A percentile compares a stretch with the other conserved stretches of the same genome.
Evolutionary conservation across 2,888 invertebrate genomes (phyloP).

Genomic region (Caradrina clavipalpis): DNA sequence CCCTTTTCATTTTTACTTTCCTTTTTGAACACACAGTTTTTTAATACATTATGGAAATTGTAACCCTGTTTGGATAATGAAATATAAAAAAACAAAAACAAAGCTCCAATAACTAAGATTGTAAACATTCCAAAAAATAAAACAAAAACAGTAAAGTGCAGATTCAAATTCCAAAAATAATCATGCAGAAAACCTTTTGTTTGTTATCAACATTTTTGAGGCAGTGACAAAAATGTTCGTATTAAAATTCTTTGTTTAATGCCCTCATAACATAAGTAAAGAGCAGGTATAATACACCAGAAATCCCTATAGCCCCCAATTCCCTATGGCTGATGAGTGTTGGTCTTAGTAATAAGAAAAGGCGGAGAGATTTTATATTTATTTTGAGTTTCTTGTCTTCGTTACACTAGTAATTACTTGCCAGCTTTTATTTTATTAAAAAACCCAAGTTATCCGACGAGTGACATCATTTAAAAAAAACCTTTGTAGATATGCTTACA

Average conservation of each 20-base stretch:
- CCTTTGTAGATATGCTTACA: too few relatives aligned
- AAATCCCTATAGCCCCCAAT: conserved; percentile 77
- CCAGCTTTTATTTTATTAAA: too few relatives aligned
- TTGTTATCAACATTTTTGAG: conserved; percentile 55
- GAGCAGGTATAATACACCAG: conserved; percentile 78
- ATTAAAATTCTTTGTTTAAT: conserved; percentile 74
- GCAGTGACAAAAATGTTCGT: conserved; percentile 68
- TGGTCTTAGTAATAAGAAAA: conserved; percentile 64
- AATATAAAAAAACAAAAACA: not conserved
- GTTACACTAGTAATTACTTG: too few relatives aligned
- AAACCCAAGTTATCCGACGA: too few relatives aligned
- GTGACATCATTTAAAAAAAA: too few relatives aligned
- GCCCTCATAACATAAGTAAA: conserved; percentile 75
- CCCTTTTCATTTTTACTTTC: too few relatives aligned
- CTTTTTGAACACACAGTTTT: too few relatives aligned
- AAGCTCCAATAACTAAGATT: too few relatives aligned
- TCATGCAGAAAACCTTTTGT: conserved; percentile 39
- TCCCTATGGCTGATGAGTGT: conserved; percentile 59
- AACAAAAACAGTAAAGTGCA: conserved; percentile 13
- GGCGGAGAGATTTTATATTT: conserved; percentile 1
- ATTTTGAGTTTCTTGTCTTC: not conserved
- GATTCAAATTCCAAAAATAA: conserved; percentile 29
- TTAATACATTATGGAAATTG: too few relatives aligned
- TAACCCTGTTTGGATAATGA: too few relatives aligned
- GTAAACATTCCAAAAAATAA: too few relatives aligned